Evolutionary conservation across 2,797 vertebrate species (phyloP).

Genomic region (Florisuga fusca): DNA sequence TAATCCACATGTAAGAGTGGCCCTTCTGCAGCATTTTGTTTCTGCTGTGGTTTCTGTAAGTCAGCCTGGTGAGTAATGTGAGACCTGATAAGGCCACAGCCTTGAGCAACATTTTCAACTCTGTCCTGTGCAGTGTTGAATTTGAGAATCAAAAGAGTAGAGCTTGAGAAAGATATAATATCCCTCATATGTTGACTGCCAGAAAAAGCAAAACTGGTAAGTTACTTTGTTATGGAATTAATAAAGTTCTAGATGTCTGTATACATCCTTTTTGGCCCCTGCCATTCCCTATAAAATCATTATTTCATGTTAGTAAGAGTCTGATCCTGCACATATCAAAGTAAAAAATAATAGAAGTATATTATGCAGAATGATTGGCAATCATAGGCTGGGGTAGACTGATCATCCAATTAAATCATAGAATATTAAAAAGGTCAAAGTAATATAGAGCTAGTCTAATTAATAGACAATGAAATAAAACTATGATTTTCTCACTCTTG

Average conservation of each 20-base stretch:
- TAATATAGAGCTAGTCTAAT: slow-evolving; percentile 80
- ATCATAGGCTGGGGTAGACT: slow-evolving; percentile 70
- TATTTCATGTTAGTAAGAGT: slow-evolving; percentile 44
- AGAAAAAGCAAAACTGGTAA: not conserved
- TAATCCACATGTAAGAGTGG: not conserved
- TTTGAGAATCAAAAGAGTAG: not conserved
- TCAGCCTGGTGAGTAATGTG: not conserved
- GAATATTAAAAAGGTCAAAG: slow-evolving; percentile 85
- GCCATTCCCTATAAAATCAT: not conserved
- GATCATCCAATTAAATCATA: slow-evolving; percentile 81
- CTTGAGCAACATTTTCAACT: not conserved
- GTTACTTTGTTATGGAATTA: not conserved
- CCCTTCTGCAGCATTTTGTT: not conserved
- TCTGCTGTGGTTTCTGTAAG: not conserved
- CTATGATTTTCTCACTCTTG: slow-evolving; percentile 70
- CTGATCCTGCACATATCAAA: not conserved
- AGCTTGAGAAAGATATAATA: not conserved
- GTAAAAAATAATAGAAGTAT: slow-evolving; percentile 43
- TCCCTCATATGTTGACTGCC: not conserved
- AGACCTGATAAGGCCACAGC: not conserved
- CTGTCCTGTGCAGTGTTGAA: not conserved
- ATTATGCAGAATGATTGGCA: slow-evolving; percentile 75
- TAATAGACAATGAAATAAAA: slow-evolving; percentile 81
- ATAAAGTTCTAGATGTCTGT: not conserved
- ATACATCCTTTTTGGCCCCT: not conserved